These are phyloP conservation scores for Pseudochaenichthys georgianus DNA, from an alignment of 2,797 vertebrate genomes.

Conservation along the genomic window DNA sequence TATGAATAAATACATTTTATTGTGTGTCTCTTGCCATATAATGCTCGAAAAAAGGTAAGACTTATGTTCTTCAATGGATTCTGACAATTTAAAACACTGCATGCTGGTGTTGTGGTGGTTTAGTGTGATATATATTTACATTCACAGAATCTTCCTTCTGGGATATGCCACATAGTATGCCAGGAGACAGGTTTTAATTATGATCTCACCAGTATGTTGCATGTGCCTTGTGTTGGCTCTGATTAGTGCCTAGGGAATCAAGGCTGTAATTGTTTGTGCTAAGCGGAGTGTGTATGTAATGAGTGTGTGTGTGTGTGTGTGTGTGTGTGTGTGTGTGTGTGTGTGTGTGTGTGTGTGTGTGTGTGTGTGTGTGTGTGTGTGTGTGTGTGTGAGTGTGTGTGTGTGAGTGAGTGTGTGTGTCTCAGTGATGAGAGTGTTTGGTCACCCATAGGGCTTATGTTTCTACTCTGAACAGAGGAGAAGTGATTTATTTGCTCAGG, in stretches of 20 bases:
- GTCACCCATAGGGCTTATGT: conserved; percentile 76
- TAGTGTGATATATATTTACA: conserved; percentile 75
- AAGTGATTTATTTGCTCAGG: conserved; percentile 79
- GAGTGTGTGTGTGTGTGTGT: conserved; percentile 26
- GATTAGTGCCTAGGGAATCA: conserved; percentile 87
- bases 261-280: conserved; percentile 84
- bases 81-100: conserved; percentile 11
- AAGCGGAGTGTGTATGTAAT: conserved; percentile 53
- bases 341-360: conserved; percentile 52
- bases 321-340: conserved; percentile 42
- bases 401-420: conserved; percentile 40
- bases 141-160: conserved; percentile 72
- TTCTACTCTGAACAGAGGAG: conserved; percentile 71
- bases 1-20: background rate
- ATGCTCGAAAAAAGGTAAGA: background rate
- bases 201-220: conserved; percentile 82
- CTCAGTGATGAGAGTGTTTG: conserved; percentile 57
- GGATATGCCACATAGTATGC: conserved; percentile 80
- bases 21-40: background rate
- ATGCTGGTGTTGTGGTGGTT: conserved; percentile 48
- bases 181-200: conserved; percentile 88
- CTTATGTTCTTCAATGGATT: conserved; percentile 1
- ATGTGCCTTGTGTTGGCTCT: conserved; percentile 82
- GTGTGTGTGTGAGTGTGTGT: conserved; percentile 38
- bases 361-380: conserved; percentile 38